A percentile compares a stretch with the other conserved stretches of the same genome.
These are phyloP conservation scores for Nomada flava DNA, from an alignment of 2,888 invertebrate genomes.

Conservation along the genomic window DNA sequence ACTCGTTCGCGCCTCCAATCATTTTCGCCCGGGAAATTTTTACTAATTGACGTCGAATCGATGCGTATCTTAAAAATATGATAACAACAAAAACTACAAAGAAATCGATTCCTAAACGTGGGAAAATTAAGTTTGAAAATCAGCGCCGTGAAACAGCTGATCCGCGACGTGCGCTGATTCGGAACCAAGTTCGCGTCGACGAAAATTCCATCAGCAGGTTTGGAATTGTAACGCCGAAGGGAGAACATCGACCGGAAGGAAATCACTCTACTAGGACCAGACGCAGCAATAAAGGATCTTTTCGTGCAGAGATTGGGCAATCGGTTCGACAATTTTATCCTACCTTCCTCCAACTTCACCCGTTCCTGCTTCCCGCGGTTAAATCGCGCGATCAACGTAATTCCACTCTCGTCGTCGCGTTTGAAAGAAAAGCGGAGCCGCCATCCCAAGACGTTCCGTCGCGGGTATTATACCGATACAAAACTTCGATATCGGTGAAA, in stretches of 20 bases:
- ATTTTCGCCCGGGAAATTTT: slow-evolving; percentile 28
- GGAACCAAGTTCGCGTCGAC: too few species aligned
- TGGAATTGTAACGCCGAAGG: slow-evolving; percentile 45
- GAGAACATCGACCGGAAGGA: background rate
- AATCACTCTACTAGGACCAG: background rate
- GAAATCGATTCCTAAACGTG: too few species aligned
- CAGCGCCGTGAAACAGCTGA: too few species aligned
- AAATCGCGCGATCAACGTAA: slow-evolving; percentile 52
- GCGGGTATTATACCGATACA: slow-evolving; percentile 1
- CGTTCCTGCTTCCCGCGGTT: slow-evolving; percentile 49
- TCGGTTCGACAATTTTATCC: slow-evolving; percentile 54
- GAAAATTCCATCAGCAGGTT: too few species aligned
- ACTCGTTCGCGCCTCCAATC: too few species aligned
- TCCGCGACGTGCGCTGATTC: too few species aligned
- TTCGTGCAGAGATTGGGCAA: slow-evolving; percentile 59
- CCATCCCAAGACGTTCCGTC: slow-evolving; percentile 27
- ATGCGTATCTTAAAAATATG: too few species aligned
- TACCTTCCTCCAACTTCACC: slow-evolving; percentile 18
- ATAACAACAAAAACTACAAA: too few species aligned
- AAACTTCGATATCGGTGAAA: slow-evolving; percentile 41
- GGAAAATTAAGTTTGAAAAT: too few species aligned
- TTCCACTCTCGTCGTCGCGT: slow-evolving; percentile 42
- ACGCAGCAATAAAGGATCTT: slow-evolving; percentile 54
- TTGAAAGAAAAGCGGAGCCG: slow-evolving; percentile 19
- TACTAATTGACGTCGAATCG: slow-evolving; percentile 43